A percentile compares a stretch with the other conserved stretches of the same genome.
These are phyloP conservation scores for Periplaneta americana DNA, from an alignment of 1,140 invertebrate genomes.

Conservation along the genomic window DNA sequence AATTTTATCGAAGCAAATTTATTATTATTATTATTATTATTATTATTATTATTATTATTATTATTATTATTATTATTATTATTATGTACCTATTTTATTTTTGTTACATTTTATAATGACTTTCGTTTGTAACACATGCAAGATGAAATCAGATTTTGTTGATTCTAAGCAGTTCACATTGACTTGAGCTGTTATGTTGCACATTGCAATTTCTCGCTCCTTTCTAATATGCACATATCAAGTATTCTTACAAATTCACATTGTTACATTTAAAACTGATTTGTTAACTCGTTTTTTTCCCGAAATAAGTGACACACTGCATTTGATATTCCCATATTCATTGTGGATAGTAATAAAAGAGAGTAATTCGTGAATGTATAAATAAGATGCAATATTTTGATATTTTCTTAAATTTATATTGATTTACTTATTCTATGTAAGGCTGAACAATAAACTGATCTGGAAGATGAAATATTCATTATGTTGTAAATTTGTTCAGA, in stretches of 20 bases:
- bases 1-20: too few relatives aligned
- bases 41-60: too few relatives aligned
- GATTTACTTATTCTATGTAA: not conserved
- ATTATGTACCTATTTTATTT: too few relatives aligned
- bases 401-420: not conserved
- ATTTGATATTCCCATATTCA: not conserved
- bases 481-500: too few relatives aligned
- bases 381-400: not conserved
- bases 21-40: too few relatives aligned
- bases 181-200: not conserved
- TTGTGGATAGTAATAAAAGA: not conserved
- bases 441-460: not conserved
- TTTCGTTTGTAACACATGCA: too few relatives aligned
- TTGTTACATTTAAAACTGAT: not conserved
- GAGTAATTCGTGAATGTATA: not conserved
- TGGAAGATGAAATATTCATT: not conserved
- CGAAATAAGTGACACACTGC: not conserved
- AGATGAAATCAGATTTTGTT: too few relatives aligned
- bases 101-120: too few relatives aligned
- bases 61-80: too few relatives aligned
- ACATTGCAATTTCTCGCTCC: not conserved
- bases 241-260: not conserved
- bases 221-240: not conserved
- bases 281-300: not conserved
- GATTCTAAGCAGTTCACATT: too few relatives aligned